Percentiles rank a stretch among this genome's conserved stretches.
phyloP scores from a whole-genome alignment of 2,113 vertebrate genomes.

The Promerops cafer region DNA sequence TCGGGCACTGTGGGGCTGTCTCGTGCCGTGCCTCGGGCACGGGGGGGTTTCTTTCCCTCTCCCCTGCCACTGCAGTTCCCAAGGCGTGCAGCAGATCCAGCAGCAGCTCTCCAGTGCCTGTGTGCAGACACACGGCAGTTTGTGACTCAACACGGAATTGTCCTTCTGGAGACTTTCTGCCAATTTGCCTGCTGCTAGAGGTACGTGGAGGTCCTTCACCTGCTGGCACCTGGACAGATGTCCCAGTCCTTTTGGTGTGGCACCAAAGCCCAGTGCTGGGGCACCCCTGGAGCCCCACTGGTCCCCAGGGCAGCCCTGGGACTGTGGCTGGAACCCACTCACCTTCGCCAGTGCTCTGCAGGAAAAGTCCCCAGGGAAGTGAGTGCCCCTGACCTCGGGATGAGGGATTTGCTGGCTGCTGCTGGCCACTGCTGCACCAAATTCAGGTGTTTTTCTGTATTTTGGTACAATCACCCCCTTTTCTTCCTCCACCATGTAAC shows the following conservation, averaged over 20 bases:
- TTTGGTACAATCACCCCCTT: background rate
- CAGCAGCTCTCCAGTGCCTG: constrained; percentile 77
- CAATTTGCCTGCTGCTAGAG: background rate
- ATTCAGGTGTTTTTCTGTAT: background rate
- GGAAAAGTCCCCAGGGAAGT: background rate
- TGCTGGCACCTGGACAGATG: background rate
- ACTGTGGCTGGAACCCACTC: background rate
- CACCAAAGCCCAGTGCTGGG: background rate
- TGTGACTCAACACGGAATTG: background rate
- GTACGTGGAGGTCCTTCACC: background rate
- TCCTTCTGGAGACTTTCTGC: background rate
- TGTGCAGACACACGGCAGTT: background rate
- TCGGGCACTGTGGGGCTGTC: background rate
- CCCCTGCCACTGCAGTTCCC: constrained; percentile 52
- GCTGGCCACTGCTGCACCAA: background rate
- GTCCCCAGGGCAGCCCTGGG: too few species aligned
- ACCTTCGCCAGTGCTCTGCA: fast-evolving
- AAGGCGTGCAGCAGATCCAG: constrained; percentile 70
- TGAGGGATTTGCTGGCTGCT: background rate
- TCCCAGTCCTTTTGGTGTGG: background rate
- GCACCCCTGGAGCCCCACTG: background rate
- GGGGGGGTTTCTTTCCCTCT: too few species aligned
- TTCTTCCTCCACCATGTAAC: constrained; percentile 57
- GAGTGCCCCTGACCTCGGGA: fast-evolving
- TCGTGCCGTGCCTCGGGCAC: background rate